Evolutionary conservation across 2,888 invertebrate species (phyloP).

Genomic region (Cryptocephalus moraei): DNA sequence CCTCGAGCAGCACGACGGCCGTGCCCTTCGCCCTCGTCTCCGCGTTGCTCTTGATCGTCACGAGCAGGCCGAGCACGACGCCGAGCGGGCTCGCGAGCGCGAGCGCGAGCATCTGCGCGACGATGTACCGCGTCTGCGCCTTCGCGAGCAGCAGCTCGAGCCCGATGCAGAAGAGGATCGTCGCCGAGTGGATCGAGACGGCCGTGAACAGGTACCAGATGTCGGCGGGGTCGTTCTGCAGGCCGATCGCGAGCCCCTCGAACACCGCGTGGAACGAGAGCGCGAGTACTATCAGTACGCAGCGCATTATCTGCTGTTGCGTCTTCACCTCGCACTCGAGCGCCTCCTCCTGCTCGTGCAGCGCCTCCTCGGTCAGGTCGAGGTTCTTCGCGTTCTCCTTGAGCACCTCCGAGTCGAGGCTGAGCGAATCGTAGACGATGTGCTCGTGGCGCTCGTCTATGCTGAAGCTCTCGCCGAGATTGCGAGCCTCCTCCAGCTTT

Average conservation of each 20-base stretch:
- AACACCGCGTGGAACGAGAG: conserved; percentile 45
- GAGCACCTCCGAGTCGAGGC: conserved; percentile 16
- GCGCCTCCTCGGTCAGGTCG: conserved; percentile 10
- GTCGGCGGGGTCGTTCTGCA: conserved; percentile 37
- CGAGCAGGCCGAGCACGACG: conserved; percentile 37
- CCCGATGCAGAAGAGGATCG: conserved; percentile 45
- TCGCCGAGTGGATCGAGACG: conserved; percentile 43
- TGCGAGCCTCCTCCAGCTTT: conserved; percentile 2
- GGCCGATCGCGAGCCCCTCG: conserved; percentile 45
- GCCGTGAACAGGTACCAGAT: conserved; percentile 45
- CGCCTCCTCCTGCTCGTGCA: conserved; percentile 10
- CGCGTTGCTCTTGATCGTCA: conserved; percentile 34
- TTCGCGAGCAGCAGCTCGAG: conserved; percentile 41
- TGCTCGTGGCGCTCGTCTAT: conserved; percentile 10
- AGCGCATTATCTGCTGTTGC: conserved; percentile 33
- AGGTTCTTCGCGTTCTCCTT: conserved; percentile 20
- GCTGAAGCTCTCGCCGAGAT: conserved; percentile 7
- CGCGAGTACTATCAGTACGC: conserved; percentile 39
- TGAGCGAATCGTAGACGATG: conserved; percentile 13
- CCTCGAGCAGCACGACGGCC: conserved; percentile 37
- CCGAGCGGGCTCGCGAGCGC: conserved; percentile 43
- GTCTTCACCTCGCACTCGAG: conserved; percentile 16
- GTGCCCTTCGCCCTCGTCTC: conserved; percentile 33
- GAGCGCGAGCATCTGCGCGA: conserved; percentile 38
- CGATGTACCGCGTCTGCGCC: conserved; percentile 32